Conservation (phyloP, 2,113 vertebrate genomes). For the Grammomys surdaster region DNA sequence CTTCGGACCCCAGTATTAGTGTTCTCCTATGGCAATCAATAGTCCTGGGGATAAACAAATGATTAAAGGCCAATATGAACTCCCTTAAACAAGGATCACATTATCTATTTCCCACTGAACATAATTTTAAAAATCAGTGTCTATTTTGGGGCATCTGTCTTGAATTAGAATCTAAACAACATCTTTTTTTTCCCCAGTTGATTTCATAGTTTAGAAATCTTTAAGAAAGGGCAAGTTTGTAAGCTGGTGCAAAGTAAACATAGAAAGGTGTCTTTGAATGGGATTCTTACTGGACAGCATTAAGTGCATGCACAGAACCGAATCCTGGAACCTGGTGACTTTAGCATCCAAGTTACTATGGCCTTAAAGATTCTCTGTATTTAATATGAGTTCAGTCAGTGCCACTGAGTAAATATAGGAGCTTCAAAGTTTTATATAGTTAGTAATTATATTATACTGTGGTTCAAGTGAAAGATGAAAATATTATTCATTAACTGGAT, state of each 20-base stretch:
- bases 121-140: slow-evolving; percentile 73
- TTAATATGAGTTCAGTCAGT: neutral
- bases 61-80: slow-evolving; percentile 84
- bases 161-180: slow-evolving; percentile 79
- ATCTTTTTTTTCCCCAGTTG: slow-evolving; percentile 70
- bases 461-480: slow-evolving; percentile 21
- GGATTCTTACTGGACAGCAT: slow-evolving; percentile 16
- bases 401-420: neutral
- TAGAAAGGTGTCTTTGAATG: slow-evolving; percentile 23
- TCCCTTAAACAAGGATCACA: slow-evolving; percentile 83
- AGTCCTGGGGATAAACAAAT: slow-evolving; percentile 83
- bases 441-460: neutral
- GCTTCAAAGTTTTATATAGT: slow-evolving; percentile 20
- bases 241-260: slow-evolving; percentile 26
- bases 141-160: slow-evolving; percentile 73
- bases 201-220: slow-evolving; percentile 52
- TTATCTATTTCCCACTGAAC: slow-evolving; percentile 81
- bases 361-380: slow-evolving; percentile 15
- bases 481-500: slow-evolving; percentile 2
- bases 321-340: neutral
- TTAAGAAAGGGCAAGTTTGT: neutral
- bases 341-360: neutral
- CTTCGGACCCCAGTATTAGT: slow-evolving; percentile 81
- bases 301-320: neutral
- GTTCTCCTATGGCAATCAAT: slow-evolving; percentile 81